Base-by-base conservation (phyloP, 2,888 invertebrate genomes). In the Netelia virgata region DNA sequence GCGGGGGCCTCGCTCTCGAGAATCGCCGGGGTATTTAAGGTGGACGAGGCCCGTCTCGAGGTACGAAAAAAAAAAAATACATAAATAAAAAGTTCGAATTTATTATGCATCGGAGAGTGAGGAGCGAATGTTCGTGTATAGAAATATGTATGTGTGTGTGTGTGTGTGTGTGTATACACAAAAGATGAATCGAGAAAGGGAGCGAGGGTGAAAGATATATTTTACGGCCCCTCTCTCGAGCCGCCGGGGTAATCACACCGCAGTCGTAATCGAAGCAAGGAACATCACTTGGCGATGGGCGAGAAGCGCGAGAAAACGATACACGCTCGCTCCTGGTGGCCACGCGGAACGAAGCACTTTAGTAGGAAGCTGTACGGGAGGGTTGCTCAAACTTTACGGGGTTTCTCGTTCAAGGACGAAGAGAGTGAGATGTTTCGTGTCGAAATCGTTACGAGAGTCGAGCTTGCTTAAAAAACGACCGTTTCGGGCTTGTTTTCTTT, bases 371-470 rank as follows among this genome's bases (percentile, higher is more conserved):
- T 36, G 36, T 36, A 36, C 36, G 36, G 6, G 6, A 36, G 36
- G 36, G 28, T 53, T 61, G 36, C 36, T 14, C 20, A 74, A 20
- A 23, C 43, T 61, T 47, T 50, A 50, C n/a, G 20, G 68, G 68
- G 50, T 70, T 83, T 83, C 74, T 75, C 70, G 74, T 83, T 75
- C 75, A 79, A 83, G 83, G 83, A 18, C 50, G 50, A 72, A 59
- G 70, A 78, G 78, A 83, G 74, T 83, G 78, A 83, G 78, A 69
- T 47, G 73, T 77, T 73, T 64, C 74, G 47, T 50, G 14, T 83
- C 64, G 63, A 75, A 64, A 75, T 83, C 83, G 74, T 78, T 83
- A 47, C 50, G 57, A 47, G 36, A 36, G 36, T 3, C 6, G 6
- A 5, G 36, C 36, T 36, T 36, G 36, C 36, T 36, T 36, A 36